phyloP scores from a whole-genome alignment of 2,888 invertebrate species.

The Liposcelis brunnea region DNA sequence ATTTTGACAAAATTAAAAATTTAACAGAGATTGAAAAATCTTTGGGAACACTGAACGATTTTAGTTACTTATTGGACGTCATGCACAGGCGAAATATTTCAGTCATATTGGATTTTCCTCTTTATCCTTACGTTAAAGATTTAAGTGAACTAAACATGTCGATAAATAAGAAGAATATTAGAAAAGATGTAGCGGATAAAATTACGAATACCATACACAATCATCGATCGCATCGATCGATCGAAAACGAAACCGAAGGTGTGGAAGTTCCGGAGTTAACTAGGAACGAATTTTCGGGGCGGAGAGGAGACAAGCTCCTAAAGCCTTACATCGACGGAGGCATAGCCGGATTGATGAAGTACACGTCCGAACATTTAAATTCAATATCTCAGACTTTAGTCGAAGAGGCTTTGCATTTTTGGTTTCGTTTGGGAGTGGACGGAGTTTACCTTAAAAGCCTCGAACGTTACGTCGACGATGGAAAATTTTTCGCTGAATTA shows the following conservation, averaged over 20 bases:
- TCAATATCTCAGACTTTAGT: conserved; percentile 22
- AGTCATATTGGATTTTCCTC: conserved; percentile 60
- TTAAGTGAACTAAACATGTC: conserved; percentile 18
- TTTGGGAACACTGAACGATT: conserved; percentile 52
- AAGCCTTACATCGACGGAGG: conserved; percentile 5
- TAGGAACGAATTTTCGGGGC: neutral
- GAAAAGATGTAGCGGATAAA: conserved; percentile 9
- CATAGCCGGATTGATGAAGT: conserved; percentile 13
- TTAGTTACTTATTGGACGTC: conserved; percentile 40
- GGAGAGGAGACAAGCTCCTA: conserved; percentile 7
- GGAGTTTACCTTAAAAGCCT: conserved; percentile 78
- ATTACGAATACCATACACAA: conserved; percentile 10
- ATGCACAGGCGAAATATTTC: conserved; percentile 55
- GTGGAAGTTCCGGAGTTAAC: neutral
- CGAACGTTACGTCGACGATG: conserved; percentile 43
- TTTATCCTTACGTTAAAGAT: conserved; percentile 33
- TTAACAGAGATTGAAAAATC: conserved; percentile 45
- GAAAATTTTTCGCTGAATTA: conserved; percentile 37
- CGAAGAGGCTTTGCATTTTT: conserved; percentile 42
- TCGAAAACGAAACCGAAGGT: conserved; percentile 9
- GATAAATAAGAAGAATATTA: conserved; percentile 10
- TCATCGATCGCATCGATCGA: conserved; percentile 4
- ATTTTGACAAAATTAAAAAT: conserved; percentile 49
- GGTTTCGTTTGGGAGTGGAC: conserved; percentile 63
- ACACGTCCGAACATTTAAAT: conserved; percentile 11